A percentile compares a stretch with the other conserved stretches of the same genome.
These are phyloP conservation scores for Ammodytes dubius DNA, from an alignment of 2,113 vertebrate genomes.

Conservation along the genomic window DNA sequence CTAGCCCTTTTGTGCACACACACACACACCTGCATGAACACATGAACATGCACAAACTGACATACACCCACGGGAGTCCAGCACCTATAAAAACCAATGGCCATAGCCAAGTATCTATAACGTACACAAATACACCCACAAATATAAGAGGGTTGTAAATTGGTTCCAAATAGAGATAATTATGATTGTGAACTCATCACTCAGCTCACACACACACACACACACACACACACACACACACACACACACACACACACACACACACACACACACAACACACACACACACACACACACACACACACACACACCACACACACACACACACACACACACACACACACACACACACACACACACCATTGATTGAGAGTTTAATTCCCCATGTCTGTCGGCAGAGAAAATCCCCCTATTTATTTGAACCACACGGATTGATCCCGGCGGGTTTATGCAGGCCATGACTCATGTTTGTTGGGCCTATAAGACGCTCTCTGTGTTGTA, in stretches of 20 bases:
- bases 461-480: constrained; percentile 61
- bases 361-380: constrained; percentile 77
- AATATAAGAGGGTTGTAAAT: constrained; percentile 43
- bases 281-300: constrained; percentile 8
- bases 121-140: constrained; percentile 34
- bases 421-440: constrained; percentile 67
- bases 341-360: constrained; percentile 43
- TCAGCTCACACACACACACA: constrained; percentile 33
- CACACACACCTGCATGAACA: constrained; percentile 18
- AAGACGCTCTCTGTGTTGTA: constrained; percentile 51
- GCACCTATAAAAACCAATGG: constrained; percentile 21
- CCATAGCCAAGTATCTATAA: constrained; percentile 4
- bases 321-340: background rate
- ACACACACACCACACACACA: constrained; percentile 13
- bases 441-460: constrained; percentile 62
- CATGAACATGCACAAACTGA: background rate
- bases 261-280: constrained; percentile 22
- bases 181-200: constrained; percentile 56
- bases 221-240: background rate
- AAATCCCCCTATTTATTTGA: constrained; percentile 73
- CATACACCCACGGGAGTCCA: constrained; percentile 30
- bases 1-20: constrained; percentile 36
- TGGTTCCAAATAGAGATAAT: constrained; percentile 64
- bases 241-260: constrained; percentile 21
- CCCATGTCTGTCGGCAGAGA: constrained; percentile 60